Base-by-base conservation (phyloP, 1,140 invertebrate species). In the Drosophila jambulina region DNA sequence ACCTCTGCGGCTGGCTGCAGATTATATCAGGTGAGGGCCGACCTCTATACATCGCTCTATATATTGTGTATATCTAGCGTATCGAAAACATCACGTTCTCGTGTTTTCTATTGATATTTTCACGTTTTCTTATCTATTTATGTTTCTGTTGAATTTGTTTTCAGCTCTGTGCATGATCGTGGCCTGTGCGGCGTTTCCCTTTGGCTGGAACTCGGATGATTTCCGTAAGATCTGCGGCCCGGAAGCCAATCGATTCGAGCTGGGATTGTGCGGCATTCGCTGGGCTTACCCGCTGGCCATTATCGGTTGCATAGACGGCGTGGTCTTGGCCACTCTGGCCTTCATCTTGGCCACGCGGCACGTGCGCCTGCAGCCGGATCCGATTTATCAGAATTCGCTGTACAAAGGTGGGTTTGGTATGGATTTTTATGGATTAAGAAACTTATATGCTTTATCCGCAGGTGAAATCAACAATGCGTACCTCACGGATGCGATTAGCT, bases 211-310 rank as follows among this genome's bases (percentile, higher is more conserved):
- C 86, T 95, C 97, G 15, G 94, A 95, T 1, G 94, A 95, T 64
- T 97, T 99, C 10, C 95, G 96, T 57, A 95, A 96, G 75, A 97
- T 99, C 1, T 99, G 99, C 91, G 98, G 98, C 1, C 94, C 95
- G 13, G 94, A 96, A 10, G 96, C 97, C 2, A 95, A 95, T 78
- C 95, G 95, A 36, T 98, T 96, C 91, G 94, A 95, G 84, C 94
- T 96, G 76, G 96, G 96, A 43, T 95, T 96, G 12, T 99, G 99
- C 92, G 96, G 96, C 40, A 95, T 99, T 19, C 95, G 98, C 75
- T 99, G 99, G 99, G 98, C 98, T 1, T 99, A 98, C 93, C 95
- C 99, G 9, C 94, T 99, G 65, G 98, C 98, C 15, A 96, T 98
- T 54, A 98, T 99, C 53, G 96, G 97, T 0, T 97, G 98, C 67